Base-by-base conservation (phyloP, 2,113 vertebrate genomes). In the Corvus cornix region DNA sequence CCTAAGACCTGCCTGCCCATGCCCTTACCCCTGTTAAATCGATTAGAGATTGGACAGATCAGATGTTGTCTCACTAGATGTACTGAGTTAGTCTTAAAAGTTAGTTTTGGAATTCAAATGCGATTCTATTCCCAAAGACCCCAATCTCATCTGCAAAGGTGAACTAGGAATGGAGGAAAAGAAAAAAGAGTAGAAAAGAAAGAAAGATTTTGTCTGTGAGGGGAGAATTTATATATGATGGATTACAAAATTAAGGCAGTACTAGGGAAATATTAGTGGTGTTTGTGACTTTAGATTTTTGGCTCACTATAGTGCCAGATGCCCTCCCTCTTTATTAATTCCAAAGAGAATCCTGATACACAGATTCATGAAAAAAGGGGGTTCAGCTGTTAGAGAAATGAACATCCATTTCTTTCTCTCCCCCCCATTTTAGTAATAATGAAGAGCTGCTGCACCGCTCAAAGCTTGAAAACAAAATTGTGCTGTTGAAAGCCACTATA, bases 31-130 rank as follows among this genome's bases (percentile, higher is more conserved):
- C 74, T 78, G 21, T 96, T 94, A 92, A 93, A 89, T 86, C 23
- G 41, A 90, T 95, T 74, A 93, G 79, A 96, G 87, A 49, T 60
- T 67, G 94, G 75, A 86, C 76, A 91, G 85, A 93, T 92, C 91
- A 87, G 89, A 75, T 84, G 55, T 70, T 94, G 86, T 79, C 91
- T 93, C 73, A 41, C 74, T 93, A 84, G 82, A 76, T 80, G 68
- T 26, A 79, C 63, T 28, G 66, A 85, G 59, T 64, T 95, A 58
- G 83, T 93, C 46, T 90, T 80, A 92, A 93, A 94, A 89, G 73
- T 80, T 75, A 23, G 51, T 67, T 90, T 84, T 20, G 59, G 60
- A 93, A 96, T 95, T 90, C 60, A 94, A 94, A 88, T 69, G 49
- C 60, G 55, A 56, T 84, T 94, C 78, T 92, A 86, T 88, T 93